These are phyloP conservation scores for Delphinapterus leucas DNA, from an alignment of 2,113 vertebrate species.

Conservation along the genomic window DNA sequence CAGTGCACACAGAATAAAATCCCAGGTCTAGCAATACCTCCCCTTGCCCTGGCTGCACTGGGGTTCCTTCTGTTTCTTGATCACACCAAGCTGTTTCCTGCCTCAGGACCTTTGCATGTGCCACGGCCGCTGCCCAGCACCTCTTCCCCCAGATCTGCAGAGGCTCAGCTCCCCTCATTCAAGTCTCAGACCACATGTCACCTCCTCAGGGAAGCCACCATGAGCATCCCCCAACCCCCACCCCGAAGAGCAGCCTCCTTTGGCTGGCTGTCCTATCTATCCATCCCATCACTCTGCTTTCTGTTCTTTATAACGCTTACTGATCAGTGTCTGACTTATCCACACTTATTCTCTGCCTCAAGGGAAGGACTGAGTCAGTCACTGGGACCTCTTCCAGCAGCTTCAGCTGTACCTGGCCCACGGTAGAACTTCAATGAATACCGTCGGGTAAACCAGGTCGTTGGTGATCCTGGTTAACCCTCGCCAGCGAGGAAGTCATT, in stretches of 20 bases:
- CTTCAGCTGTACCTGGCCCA: accelerated
- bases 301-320: neutral
- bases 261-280: neutral
- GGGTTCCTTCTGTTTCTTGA: neutral
- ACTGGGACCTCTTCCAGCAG: accelerated
- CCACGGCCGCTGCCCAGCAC: accelerated
- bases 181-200: neutral
- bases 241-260: neutral
- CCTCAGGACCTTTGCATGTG: neutral
- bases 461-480: accelerated
- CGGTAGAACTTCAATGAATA: accelerated
- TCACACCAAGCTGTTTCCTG: too few species aligned
- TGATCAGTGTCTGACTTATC: neutral
- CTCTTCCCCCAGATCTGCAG: neutral
- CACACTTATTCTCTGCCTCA: neutral
- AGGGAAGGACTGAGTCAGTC: neutral
- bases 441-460: too few species aligned
- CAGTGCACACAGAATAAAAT: neutral
- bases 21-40: accelerated
- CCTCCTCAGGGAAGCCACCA: neutral
- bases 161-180: neutral
- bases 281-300: neutral
- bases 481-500: too few species aligned
- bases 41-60: accelerated
- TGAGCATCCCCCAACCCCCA: neutral